Evolutionary conservation across 2,113 vertebrate species (phyloP).

Genomic region (Nannospalax galili): DNA sequence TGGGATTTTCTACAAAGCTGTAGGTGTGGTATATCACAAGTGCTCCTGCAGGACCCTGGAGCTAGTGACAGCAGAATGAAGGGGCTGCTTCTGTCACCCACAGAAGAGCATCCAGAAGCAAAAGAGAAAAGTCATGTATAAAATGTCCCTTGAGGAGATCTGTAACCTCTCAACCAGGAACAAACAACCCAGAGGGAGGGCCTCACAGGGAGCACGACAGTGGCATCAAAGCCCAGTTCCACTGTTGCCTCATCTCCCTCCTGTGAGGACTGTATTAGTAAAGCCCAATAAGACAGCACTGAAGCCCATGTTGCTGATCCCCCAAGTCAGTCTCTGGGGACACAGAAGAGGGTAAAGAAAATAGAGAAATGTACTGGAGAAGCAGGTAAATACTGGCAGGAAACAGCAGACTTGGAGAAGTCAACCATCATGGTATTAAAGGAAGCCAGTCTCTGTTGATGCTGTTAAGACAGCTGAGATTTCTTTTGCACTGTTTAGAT

Average conservation of each 20-base stretch:
- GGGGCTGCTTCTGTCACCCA: background rate
- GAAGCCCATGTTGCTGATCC: background rate
- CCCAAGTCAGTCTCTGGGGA: background rate
- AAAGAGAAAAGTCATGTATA: background rate
- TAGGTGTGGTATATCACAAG: background rate
- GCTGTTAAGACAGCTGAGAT: background rate
- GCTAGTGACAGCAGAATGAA: background rate
- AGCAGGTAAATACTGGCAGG: background rate
- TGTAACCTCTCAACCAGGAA: background rate
- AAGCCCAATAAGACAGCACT: background rate
- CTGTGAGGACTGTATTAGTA: too few species aligned
- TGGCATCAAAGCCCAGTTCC: background rate
- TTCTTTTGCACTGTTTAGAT: background rate
- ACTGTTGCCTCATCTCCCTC: background rate
- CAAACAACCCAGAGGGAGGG: background rate
- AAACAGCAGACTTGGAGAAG: background rate
- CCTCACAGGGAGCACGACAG: background rate
- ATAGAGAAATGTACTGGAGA: too few species aligned
- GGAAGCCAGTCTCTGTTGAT: background rate
- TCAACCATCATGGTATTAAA: background rate
- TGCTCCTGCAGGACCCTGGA: background rate
- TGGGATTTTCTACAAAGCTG: background rate
- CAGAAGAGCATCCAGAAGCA: background rate
- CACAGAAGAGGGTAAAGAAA: background rate
- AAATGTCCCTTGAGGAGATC: background rate